Evolutionary conservation across 1,140 invertebrate species (phyloP).

Genomic region (Brachionus paranguensis): DNA sequence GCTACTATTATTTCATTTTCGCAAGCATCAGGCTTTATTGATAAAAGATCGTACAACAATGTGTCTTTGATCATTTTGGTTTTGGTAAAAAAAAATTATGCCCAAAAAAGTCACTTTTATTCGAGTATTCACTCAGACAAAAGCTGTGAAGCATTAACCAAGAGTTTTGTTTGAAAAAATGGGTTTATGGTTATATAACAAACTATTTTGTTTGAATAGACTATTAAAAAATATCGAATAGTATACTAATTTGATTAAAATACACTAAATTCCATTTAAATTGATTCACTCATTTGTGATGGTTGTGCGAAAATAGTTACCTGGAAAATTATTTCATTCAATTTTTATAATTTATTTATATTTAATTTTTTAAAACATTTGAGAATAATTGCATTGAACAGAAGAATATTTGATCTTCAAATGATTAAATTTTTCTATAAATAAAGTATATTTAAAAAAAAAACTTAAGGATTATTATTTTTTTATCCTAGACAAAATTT

Average conservation of each 20-base stretch:
- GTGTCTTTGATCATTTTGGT: not conserved
- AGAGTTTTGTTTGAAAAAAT: not conserved
- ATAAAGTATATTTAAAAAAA: too few relatives aligned
- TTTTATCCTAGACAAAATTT: too few relatives aligned
- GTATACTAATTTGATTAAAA: not conserved
- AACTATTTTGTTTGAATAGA: not conserved
- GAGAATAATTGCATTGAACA: too few relatives aligned
- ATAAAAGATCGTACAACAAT: not conserved
- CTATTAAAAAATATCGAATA: not conserved
- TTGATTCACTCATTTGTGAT: not conserved
- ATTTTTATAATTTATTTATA: too few relatives aligned
- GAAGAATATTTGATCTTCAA: too few relatives aligned
- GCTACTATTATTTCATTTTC: slow-evolving; percentile 6
- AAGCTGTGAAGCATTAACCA: not conserved
- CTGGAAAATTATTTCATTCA: not conserved
- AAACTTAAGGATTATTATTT: too few relatives aligned
- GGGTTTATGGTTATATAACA: not conserved
- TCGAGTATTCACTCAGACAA: not conserved
- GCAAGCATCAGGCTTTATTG: not conserved
- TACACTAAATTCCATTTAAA: not conserved
- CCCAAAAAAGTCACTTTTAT: not conserved
- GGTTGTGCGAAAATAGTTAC: not conserved
- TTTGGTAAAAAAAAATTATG: not conserved
- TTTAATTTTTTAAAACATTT: too few relatives aligned
- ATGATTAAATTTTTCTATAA: too few relatives aligned